These are phyloP conservation scores for Ceraclea dissimilis DNA, from an alignment of 2,888 invertebrate species.

Conservation along the genomic window DNA sequence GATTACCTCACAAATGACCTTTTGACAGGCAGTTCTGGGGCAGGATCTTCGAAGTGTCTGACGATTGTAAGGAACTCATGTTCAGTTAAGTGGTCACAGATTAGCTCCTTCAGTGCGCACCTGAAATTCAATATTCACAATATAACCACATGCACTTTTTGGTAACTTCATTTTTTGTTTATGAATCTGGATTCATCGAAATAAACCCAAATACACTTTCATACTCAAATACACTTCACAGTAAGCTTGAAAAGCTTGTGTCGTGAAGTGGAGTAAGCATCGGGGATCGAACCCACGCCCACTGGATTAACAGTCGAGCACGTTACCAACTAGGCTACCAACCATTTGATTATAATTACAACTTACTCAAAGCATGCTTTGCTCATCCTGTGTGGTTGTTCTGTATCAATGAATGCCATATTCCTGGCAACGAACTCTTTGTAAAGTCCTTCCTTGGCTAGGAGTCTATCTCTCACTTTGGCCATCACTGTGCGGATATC, in stretches of 20 bases:
- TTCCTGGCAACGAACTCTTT: conserved; percentile 70
- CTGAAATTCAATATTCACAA: conserved; percentile 34
- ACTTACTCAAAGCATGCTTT: conserved; percentile 42
- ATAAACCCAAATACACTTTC: no score
- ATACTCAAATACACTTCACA: no score
- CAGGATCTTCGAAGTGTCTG: conserved; percentile 53
- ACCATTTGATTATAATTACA: no score
- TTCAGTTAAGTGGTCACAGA: conserved; percentile 64
- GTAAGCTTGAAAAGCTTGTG: no score
- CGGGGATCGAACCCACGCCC: no score
- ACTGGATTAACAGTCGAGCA: no score
- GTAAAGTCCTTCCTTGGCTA: conserved; percentile 53
- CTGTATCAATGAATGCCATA: conserved; percentile 40
- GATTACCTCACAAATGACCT: conserved; percentile 37
- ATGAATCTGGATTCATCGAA: no score
- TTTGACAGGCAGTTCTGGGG: conserved; percentile 35
- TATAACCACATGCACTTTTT: not conserved
- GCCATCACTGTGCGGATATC: conserved; percentile 64
- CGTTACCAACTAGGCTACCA: no score
- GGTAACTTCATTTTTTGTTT: no score
- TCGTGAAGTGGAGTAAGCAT: no score
- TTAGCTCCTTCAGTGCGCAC: conserved; percentile 56
- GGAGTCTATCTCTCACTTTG: conserved; percentile 62
- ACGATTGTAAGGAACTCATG: conserved; percentile 75
- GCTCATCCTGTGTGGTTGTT: conserved; percentile 41